phyloP scores from a whole-genome alignment of 2,888 invertebrate species.

The Lutraria lutraria region DNA sequence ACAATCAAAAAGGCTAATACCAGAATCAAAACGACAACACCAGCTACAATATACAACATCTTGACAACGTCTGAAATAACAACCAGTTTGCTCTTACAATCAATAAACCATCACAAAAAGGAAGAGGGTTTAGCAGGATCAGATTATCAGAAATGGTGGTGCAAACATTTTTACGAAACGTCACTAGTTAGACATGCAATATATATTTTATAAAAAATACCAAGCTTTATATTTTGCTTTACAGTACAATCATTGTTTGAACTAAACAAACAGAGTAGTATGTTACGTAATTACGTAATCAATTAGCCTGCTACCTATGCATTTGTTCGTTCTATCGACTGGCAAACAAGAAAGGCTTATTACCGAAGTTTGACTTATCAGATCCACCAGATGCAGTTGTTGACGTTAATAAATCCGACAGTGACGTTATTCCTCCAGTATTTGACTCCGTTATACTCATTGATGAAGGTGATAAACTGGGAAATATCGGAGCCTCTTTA shows the following conservation, averaged over 20 bases:
- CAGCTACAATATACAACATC: conserved; percentile 37
- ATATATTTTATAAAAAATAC: too few species aligned
- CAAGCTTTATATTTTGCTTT: too few species aligned
- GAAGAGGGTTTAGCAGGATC: too few species aligned
- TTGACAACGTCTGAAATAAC: conserved; percentile 42
- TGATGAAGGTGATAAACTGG: neutral
- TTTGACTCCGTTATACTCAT: neutral
- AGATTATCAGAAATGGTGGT: too few species aligned
- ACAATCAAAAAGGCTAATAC: conserved; percentile 10
- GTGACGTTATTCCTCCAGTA: neutral
- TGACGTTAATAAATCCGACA: neutral
- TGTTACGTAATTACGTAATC: too few species aligned
- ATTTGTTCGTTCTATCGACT: neutral
- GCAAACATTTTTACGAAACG: too few species aligned
- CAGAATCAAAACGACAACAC: conserved; percentile 33
- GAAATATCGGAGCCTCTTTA: neutral
- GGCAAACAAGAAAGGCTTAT: neutral
- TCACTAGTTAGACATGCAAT: too few species aligned
- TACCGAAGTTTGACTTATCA: neutral
- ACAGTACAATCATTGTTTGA: too few species aligned
- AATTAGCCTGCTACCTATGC: too few species aligned
- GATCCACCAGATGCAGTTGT: neutral
- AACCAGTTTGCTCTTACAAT: neutral
- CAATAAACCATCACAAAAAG: too few species aligned
- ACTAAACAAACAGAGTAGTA: too few species aligned